These are phyloP conservation scores for Penaeus indicus DNA, from an alignment of 1,140 invertebrate species.

Conservation along the genomic window DNA sequence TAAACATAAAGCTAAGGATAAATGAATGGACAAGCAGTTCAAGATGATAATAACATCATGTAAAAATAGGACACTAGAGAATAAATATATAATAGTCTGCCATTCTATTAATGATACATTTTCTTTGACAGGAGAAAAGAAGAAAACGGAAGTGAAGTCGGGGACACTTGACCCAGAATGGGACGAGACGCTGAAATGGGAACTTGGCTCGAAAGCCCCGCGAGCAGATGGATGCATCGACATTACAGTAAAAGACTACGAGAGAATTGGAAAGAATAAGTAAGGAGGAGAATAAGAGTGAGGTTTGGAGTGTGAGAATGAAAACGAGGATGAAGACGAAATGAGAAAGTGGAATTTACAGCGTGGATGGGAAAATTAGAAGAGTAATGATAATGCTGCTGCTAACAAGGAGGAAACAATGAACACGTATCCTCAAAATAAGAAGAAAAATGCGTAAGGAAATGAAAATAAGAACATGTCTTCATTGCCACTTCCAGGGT, in stretches of 20 bases:
- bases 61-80: neutral
- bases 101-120: neutral
- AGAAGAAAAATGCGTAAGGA: neutral
- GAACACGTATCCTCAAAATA: neutral
- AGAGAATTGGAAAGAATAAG: conserved; percentile 64
- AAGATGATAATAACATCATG: too few relatives aligned
- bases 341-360: neutral
- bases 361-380: neutral
- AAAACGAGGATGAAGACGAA: neutral
- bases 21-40: too few relatives aligned
- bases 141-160: conserved; percentile 64
- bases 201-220: conserved; percentile 53
- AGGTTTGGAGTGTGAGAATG: too few relatives aligned
- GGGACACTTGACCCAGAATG: conserved; percentile 64
- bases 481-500: conserved; percentile 64
- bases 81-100: neutral
- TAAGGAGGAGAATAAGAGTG: conserved; percentile 5
- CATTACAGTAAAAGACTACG: conserved; percentile 66
- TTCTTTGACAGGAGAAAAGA: conserved; percentile 64
- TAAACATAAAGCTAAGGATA: neutral
- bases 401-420: neutral
- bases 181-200: conserved; percentile 66
- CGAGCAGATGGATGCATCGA: conserved; percentile 65
- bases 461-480: neutral
- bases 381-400: neutral